Base-by-base conservation (phyloP, 2,888 invertebrate genomes). In the Molorchus minor region DNA sequence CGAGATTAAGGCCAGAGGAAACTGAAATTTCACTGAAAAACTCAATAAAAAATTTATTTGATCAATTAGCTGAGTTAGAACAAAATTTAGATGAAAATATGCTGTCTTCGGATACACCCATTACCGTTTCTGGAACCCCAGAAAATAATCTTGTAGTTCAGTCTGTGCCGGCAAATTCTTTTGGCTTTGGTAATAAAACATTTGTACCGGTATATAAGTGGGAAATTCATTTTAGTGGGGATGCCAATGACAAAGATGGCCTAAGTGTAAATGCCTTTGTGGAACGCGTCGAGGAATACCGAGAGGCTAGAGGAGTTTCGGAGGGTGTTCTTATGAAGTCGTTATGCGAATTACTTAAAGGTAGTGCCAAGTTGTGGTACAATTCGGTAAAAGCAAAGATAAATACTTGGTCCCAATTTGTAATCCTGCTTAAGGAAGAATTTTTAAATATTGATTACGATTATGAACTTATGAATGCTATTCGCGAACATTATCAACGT, bases 401-500 rank as follows among this genome's bases (percentile, higher is more conserved):
- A 12, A 35, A 3, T 4, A 40, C 30, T 2, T 38, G 36, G 54
- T 38, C 44, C 2, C 25, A 57, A 10, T 44, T 61, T 16, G 36
- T 57, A 15, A 2, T 21, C 7, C 3, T 20, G 3, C 8, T 57
- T 1, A 21, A 29, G 3, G 41, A 20, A 20, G 36, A 60, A 33
- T 68, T 51, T 46, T 54, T 58, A 36, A 63, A 63, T 0, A 47
- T 49, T 7, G 62, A 64, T 49, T 68, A 38, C 61, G 15, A 53
- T 4, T 35, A 53, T 8, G 53, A 53, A 35, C 10, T n/a, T 1
- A 15, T 53, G 8, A 13, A 35, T 2, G 33, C n/a, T n/a, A n/a
- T n/a, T n/a, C n/a, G n/a, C n/a, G n/a, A n/a, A n/a, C n/a, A n/a
- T n/a, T n/a, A n/a, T n/a, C n/a, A n/a, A n/a, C n/a, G n/a, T n/a